Conservation (phyloP, 2,888 invertebrate genomes). For the Bedellia somnulentella region DNA sequence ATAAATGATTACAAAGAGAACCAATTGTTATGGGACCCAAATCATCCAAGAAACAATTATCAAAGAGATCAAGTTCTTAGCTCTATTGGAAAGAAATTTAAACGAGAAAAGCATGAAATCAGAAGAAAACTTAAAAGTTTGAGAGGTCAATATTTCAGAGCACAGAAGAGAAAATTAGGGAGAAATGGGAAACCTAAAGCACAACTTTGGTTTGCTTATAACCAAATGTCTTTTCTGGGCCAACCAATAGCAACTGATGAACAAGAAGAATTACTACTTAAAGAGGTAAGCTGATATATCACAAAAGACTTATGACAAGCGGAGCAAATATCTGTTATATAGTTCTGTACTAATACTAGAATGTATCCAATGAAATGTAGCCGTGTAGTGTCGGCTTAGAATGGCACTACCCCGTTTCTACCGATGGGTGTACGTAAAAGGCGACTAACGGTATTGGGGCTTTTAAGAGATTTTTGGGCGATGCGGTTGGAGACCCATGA, state of each 20-base stretch:
- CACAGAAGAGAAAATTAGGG: neutral
- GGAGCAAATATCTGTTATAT: neutral
- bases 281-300: too few relatives aligned
- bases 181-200: neutral
- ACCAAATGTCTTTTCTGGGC: neutral
- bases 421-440: too few relatives aligned
- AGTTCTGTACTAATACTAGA: too few relatives aligned
- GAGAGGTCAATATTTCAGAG: neutral
- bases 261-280: too few relatives aligned
- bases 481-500: too few relatives aligned
- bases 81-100: neutral
- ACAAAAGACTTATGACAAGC: neutral
- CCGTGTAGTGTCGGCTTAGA: too few relatives aligned
- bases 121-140: slow-evolving; percentile 1
- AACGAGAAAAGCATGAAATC: neutral
- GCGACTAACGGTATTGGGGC: too few relatives aligned
- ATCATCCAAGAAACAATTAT: too few relatives aligned
- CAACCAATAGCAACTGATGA: neutral
- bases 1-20: neutral
- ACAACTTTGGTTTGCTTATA: neutral
- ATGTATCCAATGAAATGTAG: too few relatives aligned
- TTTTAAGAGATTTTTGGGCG: too few relatives aligned
- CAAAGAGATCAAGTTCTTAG: neutral
- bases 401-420: too few relatives aligned
- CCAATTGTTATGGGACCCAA: neutral